Base-by-base conservation (phyloP, 2,797 vertebrate genomes). In the Gambusia yucatana region DNA sequence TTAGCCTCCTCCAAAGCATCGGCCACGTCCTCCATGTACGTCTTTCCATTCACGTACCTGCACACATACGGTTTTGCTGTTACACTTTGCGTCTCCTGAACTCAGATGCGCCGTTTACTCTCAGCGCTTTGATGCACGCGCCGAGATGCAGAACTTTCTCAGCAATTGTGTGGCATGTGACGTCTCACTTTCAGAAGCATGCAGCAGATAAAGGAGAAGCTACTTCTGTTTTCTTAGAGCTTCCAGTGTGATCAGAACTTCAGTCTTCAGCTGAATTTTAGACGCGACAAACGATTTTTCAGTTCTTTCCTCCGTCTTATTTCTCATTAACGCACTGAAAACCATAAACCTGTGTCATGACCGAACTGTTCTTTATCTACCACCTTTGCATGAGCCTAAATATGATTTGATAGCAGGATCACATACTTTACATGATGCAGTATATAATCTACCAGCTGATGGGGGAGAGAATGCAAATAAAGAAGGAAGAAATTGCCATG, bases 1-100 rank as follows among this genome's bases (percentile, higher is more conserved):
- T 96, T 96, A 0, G 98, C 98, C 6, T 96, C 97, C 92, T 99
- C 98, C 95, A 99, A 94, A 55, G 98, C 98, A 47, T 98, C 90
- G 0, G 98, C 98, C 0, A 99, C 95, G 1, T 99, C 98, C 94
- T 98, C 97, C 87, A 99, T 99, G 94, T 99, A 99, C 6, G 95
- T 96, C 93, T 97, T 98, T 0, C 98, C 97, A 33, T 99, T 99
- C 57, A 99, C 97, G 75, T 99, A 99, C 98, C 98, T 99, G 94
- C 39, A 77, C n/a, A 41, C 9, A 75, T 1, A 74, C 5, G 41
- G 16, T 0, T 22, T 20, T 3, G 5, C 20, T 0, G 63, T 67
- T 67, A 67, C 22, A 67, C 20, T 43, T 76, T 17, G 72, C 30
- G 44, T 44, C 14, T n/a, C n/a, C 47, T 6, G 9, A 59, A 55